These are phyloP conservation scores for Megalopta genalis DNA, from an alignment of 1,140 invertebrate species.

Conservation along the genomic window DNA sequence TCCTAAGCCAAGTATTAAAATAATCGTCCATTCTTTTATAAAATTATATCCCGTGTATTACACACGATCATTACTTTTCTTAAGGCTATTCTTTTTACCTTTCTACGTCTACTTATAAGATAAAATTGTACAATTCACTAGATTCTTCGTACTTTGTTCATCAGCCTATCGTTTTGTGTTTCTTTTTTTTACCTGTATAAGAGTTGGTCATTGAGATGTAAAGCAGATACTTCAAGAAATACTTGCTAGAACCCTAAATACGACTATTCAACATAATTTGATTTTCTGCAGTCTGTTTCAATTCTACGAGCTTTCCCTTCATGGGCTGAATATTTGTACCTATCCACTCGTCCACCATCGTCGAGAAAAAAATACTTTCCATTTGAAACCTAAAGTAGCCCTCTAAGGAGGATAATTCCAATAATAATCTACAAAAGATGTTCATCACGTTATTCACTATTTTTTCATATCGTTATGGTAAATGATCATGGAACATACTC, in stretches of 20 bases:
- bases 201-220: constrained; percentile 41
- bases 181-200: neutral
- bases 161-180: constrained; percentile 34
- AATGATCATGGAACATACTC: constrained; percentile 76
- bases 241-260: constrained; percentile 52
- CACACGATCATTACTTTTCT: constrained; percentile 13
- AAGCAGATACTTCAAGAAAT: constrained; percentile 31
- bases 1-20: constrained; percentile 55
- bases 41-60: constrained; percentile 48
- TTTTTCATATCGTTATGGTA: neutral
- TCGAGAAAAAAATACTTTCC: constrained; percentile 79
- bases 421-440: constrained; percentile 75
- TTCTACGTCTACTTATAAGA: constrained; percentile 34
- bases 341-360: constrained; percentile 82
- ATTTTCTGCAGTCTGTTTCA: constrained; percentile 80
- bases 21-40: constrained; percentile 49
- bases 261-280: constrained; percentile 78
- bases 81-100: constrained; percentile 28
- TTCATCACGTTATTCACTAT: constrained; percentile 8
- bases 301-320: constrained; percentile 78
- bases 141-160: constrained; percentile 37
- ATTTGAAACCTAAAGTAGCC: constrained; percentile 80
- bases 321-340: constrained; percentile 81
- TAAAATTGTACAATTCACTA: constrained; percentile 48
- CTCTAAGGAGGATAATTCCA: constrained; percentile 81